Percentiles rank a stretch among this genome's conserved stretches.
These are phyloP conservation scores for Tridacna crocea DNA, from an alignment of 2,888 invertebrate genomes.

Conservation along the genomic window DNA sequence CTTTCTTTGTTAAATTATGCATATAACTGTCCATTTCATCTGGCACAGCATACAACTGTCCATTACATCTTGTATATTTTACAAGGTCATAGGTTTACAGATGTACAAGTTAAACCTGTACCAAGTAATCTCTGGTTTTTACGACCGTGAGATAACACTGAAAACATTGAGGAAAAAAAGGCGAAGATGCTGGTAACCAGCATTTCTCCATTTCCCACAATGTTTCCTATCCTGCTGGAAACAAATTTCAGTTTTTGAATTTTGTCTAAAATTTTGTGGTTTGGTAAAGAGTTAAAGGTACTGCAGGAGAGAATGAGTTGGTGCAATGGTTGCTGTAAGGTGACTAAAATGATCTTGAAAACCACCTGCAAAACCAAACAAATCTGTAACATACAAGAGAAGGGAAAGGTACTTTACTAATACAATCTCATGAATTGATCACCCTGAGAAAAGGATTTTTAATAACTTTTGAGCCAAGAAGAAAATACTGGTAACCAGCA, in stretches of 20 bases:
- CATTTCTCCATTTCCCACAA: slow-evolving; percentile 4
- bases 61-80: no score
- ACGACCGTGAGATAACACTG: background rate
- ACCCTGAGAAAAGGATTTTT: background rate
- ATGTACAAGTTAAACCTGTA: no score
- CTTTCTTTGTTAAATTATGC: background rate
- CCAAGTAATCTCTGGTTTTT: no score
- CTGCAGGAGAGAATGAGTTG: background rate
- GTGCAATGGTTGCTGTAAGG: no score
- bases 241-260: no score
- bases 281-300: background rate
- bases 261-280: background rate
- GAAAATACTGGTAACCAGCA: background rate
- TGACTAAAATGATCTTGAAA: no score
- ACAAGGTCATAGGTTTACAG: no score
- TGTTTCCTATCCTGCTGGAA: background rate
- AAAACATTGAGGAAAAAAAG: slow-evolving; percentile 10
- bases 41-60: no score
- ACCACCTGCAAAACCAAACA: no score
- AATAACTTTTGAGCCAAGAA: background rate
- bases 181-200: background rate
- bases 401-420: background rate
- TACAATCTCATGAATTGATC: background rate
- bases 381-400: no score
- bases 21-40: background rate